phyloP scores from a whole-genome alignment of 1,140 invertebrate species.

The Nymphalis io region DNA sequence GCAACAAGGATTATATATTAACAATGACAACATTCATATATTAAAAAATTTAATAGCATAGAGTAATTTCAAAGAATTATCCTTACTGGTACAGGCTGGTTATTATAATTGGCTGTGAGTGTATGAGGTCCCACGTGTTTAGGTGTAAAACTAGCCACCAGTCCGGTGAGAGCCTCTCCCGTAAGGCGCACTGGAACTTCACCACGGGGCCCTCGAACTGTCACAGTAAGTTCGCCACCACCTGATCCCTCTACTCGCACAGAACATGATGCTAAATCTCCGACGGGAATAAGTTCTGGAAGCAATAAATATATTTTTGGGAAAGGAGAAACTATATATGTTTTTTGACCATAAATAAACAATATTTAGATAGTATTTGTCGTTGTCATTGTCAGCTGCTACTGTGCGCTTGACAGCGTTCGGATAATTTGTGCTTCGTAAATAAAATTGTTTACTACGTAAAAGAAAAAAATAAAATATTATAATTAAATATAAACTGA shows the following conservation, averaged over 20 bases:
- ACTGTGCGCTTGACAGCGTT: not conserved
- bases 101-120: slow-evolving; percentile 95
- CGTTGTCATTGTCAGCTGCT: slow-evolving; percentile 7
- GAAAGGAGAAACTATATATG: no score
- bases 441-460: not conserved
- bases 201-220: slow-evolving; percentile 89
- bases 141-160: slow-evolving; percentile 95
- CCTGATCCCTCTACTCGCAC: slow-evolving; percentile 93
- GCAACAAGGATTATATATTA: no score
- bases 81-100: slow-evolving; percentile 86
- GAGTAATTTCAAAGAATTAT: not conserved
- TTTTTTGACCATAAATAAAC: no score
- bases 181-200: slow-evolving; percentile 94
- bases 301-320: not conserved
- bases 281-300: slow-evolving; percentile 93
- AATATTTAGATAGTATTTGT: not conserved
- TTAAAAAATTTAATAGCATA: no score
- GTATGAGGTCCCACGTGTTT: slow-evolving; percentile 94
- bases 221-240: slow-evolving; percentile 92
- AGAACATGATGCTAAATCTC: slow-evolving; percentile 92
- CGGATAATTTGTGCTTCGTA: not conserved
- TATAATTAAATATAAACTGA: no score
- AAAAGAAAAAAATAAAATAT: no score
- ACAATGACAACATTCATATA: no score
- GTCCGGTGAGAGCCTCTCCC: slow-evolving; percentile 91